Evolutionary conservation across 2,797 vertebrate genomes (phyloP).

Genomic region (Glyptemys insculpta): DNA sequence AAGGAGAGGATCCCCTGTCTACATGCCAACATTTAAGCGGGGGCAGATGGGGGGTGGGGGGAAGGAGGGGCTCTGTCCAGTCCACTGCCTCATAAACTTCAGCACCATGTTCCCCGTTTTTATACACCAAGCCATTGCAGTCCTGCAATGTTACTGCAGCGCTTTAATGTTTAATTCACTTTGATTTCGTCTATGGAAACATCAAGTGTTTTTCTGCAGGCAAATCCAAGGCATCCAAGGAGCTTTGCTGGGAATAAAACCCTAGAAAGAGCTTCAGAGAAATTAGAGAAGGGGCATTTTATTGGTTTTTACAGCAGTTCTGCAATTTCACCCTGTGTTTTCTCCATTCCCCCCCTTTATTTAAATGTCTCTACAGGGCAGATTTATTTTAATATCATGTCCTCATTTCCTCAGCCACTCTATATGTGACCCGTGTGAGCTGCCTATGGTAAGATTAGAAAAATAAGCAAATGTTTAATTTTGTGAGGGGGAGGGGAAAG

Average conservation of each 20-base stretch:
- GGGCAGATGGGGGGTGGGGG: not conserved
- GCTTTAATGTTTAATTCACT: slow-evolving; percentile 85
- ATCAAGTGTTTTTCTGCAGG: slow-evolving; percentile 78
- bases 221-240: slow-evolving; percentile 72
- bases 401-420: slow-evolving; percentile 40
- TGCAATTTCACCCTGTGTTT: slow-evolving; percentile 58
- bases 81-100: slow-evolving; percentile 45
- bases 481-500: slow-evolving; percentile 40
- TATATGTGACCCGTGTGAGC: slow-evolving; percentile 36
- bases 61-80: not conserved
- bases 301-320: slow-evolving; percentile 69
- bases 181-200: slow-evolving; percentile 79
- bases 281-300: slow-evolving; percentile 64
- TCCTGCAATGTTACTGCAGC: slow-evolving; percentile 63
- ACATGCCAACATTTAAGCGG: not conserved
- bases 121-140: slow-evolving; percentile 22
- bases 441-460: slow-evolving; percentile 66
- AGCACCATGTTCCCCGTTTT: slow-evolving; percentile 39
- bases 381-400: slow-evolving; percentile 63
- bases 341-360: not conserved
- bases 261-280: slow-evolving; percentile 73
- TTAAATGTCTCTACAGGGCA: slow-evolving; percentile 23
- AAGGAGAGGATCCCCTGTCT: not conserved
- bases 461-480: slow-evolving; percentile 69
- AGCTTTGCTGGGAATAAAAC: slow-evolving; percentile 75